Evolutionary conservation across 2,888 invertebrate species (phyloP).

Genomic region (Chloroclystis v-ata): DNA sequence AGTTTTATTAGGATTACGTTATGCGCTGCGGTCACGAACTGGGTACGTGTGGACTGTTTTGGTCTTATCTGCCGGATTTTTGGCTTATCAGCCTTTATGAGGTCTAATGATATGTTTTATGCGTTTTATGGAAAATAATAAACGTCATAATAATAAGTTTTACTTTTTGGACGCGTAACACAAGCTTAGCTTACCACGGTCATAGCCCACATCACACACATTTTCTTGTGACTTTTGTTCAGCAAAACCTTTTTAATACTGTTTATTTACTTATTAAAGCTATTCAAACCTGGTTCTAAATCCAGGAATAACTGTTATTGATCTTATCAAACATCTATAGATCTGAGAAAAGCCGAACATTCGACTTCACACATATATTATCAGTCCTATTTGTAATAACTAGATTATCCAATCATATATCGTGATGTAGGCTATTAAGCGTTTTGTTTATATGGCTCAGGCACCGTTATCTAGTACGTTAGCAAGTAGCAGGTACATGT

Average conservation of each 20-base stretch:
- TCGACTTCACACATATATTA: constrained; percentile 1
- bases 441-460: constrained; percentile 28
- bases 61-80: constrained; percentile 31
- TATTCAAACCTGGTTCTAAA: no score
- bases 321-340: no score
- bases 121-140: no score
- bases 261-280: no score
- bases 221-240: no score
- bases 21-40: constrained; percentile 46
- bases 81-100: constrained; percentile 3
- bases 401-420: constrained; percentile 19
- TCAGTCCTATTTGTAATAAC: constrained; percentile 15
- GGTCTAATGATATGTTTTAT: constrained; percentile 12
- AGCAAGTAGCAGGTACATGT: constrained; percentile 14
- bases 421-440: constrained; percentile 24
- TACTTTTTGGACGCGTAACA: no score
- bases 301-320: no score
- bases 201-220: no score
- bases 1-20: constrained; percentile 55
- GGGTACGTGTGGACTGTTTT: constrained; percentile 41
- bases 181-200: no score
- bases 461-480: constrained; percentile 21
- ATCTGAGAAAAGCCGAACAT: no score
- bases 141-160: no score
- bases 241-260: no score